Evolutionary conservation across 1,140 invertebrate species (phyloP), one percentile per base, ranked within the genome.

Genomic region (Polypedilum vanderplanki): DNA sequence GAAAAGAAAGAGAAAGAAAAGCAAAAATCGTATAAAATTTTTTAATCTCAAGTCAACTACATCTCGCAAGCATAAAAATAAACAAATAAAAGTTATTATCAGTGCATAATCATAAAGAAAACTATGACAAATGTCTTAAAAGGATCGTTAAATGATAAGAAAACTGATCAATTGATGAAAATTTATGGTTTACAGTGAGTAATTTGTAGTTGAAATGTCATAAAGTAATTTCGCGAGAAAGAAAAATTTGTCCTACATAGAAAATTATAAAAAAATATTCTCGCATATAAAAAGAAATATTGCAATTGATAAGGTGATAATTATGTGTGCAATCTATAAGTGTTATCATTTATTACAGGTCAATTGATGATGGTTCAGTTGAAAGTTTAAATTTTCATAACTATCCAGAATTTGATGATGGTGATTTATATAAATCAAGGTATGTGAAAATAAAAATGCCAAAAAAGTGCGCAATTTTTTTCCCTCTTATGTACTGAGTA

Each of bases 121-220:
- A 18, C 20, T 70, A 70, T 70, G 65, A 70, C 65, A 70, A 70
- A 70, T 70, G 65, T 70, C 65, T 22, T 70, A 70, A 57, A 57
- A 57, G 46, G 10, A 57, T 57, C 46, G 46, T 57, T 57, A 57
- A 70, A 22, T 70, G 65, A 70, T 70, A 70, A 70, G 20, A 70
- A 70, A 70, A 70, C 65, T 70, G 65, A 70, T 70, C 65, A 70
- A 18, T 70, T 70, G 65, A 70, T 70, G 65, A 70, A 70, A 70
- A 70, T 70, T 22, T 70, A 70, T 70, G 65, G 65, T 70, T 70
- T 70, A 18, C 65, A 70, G 65, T 70, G 20, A 70, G 65, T 70
- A 70, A 18, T 70, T 22, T 70, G 65, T 70, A 18, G 7, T 20
- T 22, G 5, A 22, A 70, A 10, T 18, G 18, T 9, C 17, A 22